Evolutionary conservation across 2,113 vertebrate species (phyloP).

Genomic region (Pao palembangensis): DNA sequence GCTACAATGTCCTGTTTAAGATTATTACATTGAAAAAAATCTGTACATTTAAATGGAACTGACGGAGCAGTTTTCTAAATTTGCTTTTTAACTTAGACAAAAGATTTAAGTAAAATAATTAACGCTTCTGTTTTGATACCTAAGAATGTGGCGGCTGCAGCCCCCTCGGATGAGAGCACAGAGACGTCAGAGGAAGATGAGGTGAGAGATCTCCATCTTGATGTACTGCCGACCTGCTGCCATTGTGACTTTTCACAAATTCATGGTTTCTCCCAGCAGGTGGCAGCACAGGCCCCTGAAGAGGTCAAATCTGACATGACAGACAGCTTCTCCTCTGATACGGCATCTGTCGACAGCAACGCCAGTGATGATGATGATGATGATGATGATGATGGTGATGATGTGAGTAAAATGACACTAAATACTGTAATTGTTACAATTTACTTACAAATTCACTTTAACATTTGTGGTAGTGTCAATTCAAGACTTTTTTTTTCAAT

Average conservation of each 20-base stretch:
- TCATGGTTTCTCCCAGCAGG: slow-evolving; percentile 11
- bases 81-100: not conserved
- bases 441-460: too few relatives aligned
- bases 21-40: not conserved
- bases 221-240: not conserved
- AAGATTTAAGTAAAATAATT: not conserved
- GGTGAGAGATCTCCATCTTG: slow-evolving; percentile 43
- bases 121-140: not conserved
- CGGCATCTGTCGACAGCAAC: slow-evolving; percentile 40
- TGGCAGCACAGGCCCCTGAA: not conserved
- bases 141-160: slow-evolving; percentile 36
- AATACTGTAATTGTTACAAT: too few relatives aligned
- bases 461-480: too few relatives aligned
- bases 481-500: too few relatives aligned
- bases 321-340: slow-evolving; percentile 32
- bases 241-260: not conserved
- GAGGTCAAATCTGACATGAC: slow-evolving; percentile 18
- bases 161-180: slow-evolving; percentile 62
- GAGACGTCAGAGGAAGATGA: slow-evolving; percentile 60
- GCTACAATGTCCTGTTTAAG: too few relatives aligned
- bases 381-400: slow-evolving; percentile 35
- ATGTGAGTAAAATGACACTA: slow-evolving; percentile 49
- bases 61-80: too few relatives aligned
- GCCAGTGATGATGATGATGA: slow-evolving; percentile 45
- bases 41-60: not conserved